Base-by-base conservation (phyloP, 2,888 invertebrate genomes). In the Orthosia gothica region DNA sequence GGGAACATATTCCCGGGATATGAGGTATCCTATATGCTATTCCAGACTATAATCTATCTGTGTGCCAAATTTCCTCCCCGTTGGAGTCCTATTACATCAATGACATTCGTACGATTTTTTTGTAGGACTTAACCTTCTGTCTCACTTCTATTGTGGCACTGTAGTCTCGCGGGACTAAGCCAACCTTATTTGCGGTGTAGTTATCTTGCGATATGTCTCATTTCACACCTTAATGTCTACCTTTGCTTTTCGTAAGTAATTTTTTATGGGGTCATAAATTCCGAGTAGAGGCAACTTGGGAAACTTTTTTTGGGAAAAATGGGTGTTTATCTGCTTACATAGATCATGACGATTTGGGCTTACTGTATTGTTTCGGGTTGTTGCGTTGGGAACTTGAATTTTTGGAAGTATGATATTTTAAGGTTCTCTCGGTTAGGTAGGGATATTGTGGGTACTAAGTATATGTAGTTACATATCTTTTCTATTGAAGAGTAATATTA, bases 141-240 rank as follows among this genome's bases (percentile, higher is more conserved):
- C 5, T 62, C 1, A 0, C 0, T 15, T 20, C 13, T 52, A 0
- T 9, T 11, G n/a, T 66, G 45, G 0, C 58, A 18, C 11, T n/a
- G 7, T 26, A 45, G 54, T 76, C 84, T 81, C 81, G 32, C 23
- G 81, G 77, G 81, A 76, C 50, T 62, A 47, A 55, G 69, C 70
- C 82, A 52, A 59, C 81, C 84, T 82, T 84, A 84, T 81, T 82
- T 82, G 84, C 82, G 84, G 84, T 66, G 82, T 84, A 76, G 84
- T 76, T 71, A 84, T 84, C 82, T 66, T 9, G 58, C 70, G 82
- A 84, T 81, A 71, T 84, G 84, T 82, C 82, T 82, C 81, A 82
- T 82, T 82, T 84, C 85, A 71, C 82, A 82, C 82, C 81, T 75
- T 82, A 82, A 82, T 84, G 81, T 66, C 81, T 58, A 40, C 70